A percentile compares a stretch with the other conserved stretches of the same genome.
Evolutionary conservation across 2,113 vertebrate genomes (phyloP).

Genomic region (Malurus melanocephalus): DNA sequence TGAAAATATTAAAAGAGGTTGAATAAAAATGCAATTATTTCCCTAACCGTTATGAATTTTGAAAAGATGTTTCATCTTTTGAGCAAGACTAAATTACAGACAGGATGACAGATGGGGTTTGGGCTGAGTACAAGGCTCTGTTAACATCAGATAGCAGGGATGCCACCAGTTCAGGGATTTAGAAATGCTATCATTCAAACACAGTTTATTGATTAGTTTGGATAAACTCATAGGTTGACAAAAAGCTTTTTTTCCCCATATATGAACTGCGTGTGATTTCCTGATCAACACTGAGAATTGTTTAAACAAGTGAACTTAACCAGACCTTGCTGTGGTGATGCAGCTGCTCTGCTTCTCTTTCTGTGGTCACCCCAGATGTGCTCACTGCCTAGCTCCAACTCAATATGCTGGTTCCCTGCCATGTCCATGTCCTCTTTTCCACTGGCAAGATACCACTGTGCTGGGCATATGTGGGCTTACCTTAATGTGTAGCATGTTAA

Average conservation of each 20-base stretch:
- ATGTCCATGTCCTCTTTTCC: neutral
- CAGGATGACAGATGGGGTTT: slow-evolving; percentile 27
- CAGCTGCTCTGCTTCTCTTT: neutral
- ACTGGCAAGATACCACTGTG: neutral
- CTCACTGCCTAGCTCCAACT: neutral
- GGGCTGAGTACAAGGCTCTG: neutral
- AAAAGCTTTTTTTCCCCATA: neutral
- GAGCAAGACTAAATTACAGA: slow-evolving; percentile 22
- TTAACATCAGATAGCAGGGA: neutral
- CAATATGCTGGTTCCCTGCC: neutral
- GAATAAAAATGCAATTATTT: slow-evolving; percentile 21
- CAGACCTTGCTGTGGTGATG: neutral
- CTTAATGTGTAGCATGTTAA: accelerated
- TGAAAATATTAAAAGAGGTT: neutral
- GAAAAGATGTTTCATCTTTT: slow-evolving; percentile 37
- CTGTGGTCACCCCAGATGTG: neutral
- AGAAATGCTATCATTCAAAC: neutral
- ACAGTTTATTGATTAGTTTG: neutral
- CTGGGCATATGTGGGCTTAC: neutral
- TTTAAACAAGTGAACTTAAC: neutral
- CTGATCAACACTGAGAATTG: neutral
- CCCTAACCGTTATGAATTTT: neutral
- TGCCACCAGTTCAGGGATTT: neutral
- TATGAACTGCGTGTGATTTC: neutral
- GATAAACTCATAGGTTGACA: neutral